A percentile compares a stretch with the other conserved stretches of the same genome.
Evolutionary conservation across 1,140 invertebrate species (phyloP).

Genomic region (Polypedilum pembai): DNA sequence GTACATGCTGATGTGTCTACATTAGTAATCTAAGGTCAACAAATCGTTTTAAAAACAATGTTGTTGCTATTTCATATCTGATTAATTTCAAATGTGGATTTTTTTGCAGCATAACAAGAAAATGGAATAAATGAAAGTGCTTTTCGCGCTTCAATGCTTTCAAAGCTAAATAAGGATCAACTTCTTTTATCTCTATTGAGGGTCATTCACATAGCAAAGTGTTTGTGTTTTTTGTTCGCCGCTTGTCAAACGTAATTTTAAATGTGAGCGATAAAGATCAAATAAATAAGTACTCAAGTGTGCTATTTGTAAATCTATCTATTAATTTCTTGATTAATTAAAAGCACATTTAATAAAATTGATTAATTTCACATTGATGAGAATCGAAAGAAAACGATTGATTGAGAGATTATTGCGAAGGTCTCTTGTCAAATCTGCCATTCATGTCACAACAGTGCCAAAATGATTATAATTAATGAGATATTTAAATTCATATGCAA

Average conservation of each 20-base stretch:
- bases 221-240: neutral
- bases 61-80: no score
- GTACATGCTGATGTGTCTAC: neutral
- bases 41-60: neutral
- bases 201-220: neutral
- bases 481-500: no score
- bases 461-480: no score
- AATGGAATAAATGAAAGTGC: no score
- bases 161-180: no score
- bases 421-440: neutral
- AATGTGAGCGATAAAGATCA: neutral
- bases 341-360: neutral
- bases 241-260: neutral
- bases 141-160: no score
- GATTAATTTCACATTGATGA: no score
- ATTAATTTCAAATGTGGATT: no score
- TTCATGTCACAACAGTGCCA: no score
- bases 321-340: neutral
- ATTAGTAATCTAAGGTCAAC: neutral
- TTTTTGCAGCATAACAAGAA: no score
- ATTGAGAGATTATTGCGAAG: neutral
- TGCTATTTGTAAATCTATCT: no score
- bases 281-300: neutral
- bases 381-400: no score
- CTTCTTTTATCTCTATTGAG: neutral